These are phyloP conservation scores for Nasalis larvatus DNA, from an alignment of 2,113 vertebrate species.

Conservation along the genomic window DNA sequence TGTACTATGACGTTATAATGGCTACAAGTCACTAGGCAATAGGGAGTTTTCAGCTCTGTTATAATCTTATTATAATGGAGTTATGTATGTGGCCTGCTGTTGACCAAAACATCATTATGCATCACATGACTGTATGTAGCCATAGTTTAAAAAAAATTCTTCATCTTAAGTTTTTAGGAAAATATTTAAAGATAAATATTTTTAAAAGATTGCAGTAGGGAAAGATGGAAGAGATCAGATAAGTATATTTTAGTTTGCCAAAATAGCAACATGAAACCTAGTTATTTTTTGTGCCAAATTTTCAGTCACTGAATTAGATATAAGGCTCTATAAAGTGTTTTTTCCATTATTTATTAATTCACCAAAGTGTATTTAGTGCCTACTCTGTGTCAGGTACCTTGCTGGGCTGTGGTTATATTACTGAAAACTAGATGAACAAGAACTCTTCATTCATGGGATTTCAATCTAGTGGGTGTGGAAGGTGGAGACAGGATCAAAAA, in stretches of 20 bases:
- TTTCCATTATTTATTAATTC: neutral
- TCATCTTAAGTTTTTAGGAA: neutral
- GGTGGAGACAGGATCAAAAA: neutral
- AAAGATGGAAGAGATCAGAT: neutral
- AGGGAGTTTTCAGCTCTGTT: neutral
- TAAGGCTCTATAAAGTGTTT: neutral
- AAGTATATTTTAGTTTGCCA: neutral
- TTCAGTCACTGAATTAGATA: neutral
- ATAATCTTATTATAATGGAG: neutral
- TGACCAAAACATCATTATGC: neutral
- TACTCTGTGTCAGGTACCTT: neutral
- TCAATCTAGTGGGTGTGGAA: neutral
- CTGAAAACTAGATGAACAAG: neutral
- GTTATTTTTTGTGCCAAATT: conserved; percentile 2
- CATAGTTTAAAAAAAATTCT: neutral
- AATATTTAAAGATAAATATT: conserved; percentile 13
- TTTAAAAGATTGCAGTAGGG: neutral
- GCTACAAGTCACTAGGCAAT: neutral
- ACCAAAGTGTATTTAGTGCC: neutral
- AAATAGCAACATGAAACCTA: conserved; percentile 16
- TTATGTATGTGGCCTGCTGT: neutral
- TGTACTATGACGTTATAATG: neutral
- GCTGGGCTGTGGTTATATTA: neutral
- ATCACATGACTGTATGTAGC: neutral
- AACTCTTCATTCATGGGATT: neutral